Base-by-base conservation (phyloP, 2,888 invertebrate genomes). In the Pegoplata infirma region DNA sequence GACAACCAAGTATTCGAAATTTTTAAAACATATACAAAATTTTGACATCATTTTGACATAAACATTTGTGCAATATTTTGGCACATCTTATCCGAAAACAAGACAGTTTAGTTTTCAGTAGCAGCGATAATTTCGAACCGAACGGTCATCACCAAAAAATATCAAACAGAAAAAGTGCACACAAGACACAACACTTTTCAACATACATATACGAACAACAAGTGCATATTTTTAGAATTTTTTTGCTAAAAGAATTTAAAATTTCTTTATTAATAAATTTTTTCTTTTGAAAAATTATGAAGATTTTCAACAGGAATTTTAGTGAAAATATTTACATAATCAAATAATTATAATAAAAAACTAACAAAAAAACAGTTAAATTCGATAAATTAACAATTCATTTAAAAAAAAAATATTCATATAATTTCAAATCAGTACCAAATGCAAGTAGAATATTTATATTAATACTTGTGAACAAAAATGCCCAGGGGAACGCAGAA, bases 211-310 rank as follows among this genome's bases (percentile, higher is more conserved):
- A 66, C 67, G 71, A 79, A 72, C 32, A 63, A n/a, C 32, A 66
- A 67, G 63, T 72, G 75, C 61, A 79, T 79, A 79, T 79, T 79
- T 79, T 63, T 79, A 79, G 79, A 79, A 63, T 46, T 72, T 72
- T 71, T 72, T 72, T 75, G 66, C 79, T 79, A 51, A 72, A 79
- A 74, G 55, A 72, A 61, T 61, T 67, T 44, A 25, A 4, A 47
- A 16, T 53, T 25, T 17, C 51, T 56, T 53, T 28, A 8, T 44
- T 19, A 56, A 19, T 5, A 55, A 25, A 12, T 63, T 56, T 51
- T 3, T 58, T 40, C 32, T 69, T 25, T 67, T n/a, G n/a, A n/a
- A n/a, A n/a, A 69, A 61, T 66, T 61, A 71, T 69, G 46, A 40
- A 5, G 25, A 10, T 59, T 59, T 53, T 23, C 36, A 47, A 6